These are phyloP conservation scores for Lordiphosa collinella DNA, from an alignment of 1,140 invertebrate genomes.

Conservation along the genomic window DNA sequence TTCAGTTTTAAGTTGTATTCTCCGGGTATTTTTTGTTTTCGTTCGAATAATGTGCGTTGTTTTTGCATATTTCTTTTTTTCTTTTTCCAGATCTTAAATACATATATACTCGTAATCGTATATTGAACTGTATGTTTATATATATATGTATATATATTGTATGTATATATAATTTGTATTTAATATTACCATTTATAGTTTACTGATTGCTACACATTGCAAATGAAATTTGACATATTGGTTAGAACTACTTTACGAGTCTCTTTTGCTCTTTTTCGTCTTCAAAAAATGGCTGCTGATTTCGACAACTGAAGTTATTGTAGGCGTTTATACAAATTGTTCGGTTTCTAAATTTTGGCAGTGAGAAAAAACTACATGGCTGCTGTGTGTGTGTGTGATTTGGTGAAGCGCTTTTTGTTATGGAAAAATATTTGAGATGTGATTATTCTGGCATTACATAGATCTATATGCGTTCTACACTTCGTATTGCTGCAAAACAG, in stretches of 20 bases:
- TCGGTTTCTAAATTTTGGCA: slow-evolving; percentile 52
- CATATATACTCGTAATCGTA: slow-evolving; percentile 38
- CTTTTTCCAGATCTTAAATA: slow-evolving; percentile 23
- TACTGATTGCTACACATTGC: slow-evolving; percentile 72
- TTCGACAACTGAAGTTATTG: slow-evolving; percentile 26
- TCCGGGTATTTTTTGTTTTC: slow-evolving; percentile 22
- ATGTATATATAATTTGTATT: slow-evolving; percentile 31
- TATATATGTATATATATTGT: slow-evolving; percentile 44
- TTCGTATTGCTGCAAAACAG: slow-evolving; percentile 57
- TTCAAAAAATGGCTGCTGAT: slow-evolving; percentile 29
- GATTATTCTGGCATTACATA: slow-evolving; percentile 1
- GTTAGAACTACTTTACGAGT: too few species aligned
- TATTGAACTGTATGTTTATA: slow-evolving; percentile 28
- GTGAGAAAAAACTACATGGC: slow-evolving; percentile 58
- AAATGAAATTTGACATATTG: slow-evolving; percentile 58
- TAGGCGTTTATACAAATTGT: slow-evolving; percentile 16
- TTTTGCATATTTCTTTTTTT: slow-evolving; percentile 21
- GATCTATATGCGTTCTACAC: slow-evolving; percentile 13
- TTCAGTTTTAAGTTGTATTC: slow-evolving; percentile 58
- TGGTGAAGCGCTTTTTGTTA: slow-evolving; percentile 14
- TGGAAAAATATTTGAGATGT: slow-evolving; percentile 9
- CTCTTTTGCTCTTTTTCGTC: slow-evolving; percentile 3
- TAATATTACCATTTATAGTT: slow-evolving; percentile 39
- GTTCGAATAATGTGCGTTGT: slow-evolving; percentile 58
- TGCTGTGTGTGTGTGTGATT: slow-evolving; percentile 25